Base-by-base conservation (phyloP, 2,888 invertebrate genomes). In the Linyphia triangularis region DNA sequence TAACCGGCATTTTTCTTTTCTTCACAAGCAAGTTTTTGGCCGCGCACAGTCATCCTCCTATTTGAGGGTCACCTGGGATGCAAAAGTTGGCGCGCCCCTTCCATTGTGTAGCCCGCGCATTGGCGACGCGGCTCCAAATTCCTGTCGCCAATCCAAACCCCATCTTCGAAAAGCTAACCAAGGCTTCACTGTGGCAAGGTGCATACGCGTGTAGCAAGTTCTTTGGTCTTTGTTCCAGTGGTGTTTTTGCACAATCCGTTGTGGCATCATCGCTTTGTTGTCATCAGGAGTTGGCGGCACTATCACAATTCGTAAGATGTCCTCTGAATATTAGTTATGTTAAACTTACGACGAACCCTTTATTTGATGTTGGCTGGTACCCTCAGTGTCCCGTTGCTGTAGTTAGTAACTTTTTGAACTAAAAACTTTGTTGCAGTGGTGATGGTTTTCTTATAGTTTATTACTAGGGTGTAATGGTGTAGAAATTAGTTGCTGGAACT, bases 81-180 rank as follows among this genome's bases (percentile, higher is more conserved):
- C n/a, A n/a, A n/a, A n/a, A n/a, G n/a, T 51, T 51, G 51, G 51
- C 51, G n/a, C 13, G 13, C 16, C 51, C 51, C 51, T 51, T 5
- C 51, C 51, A 51, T 51, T 51, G 51, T 51, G 16, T 3, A 16
- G 9, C 40, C 40, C 40, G 16, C 13, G 5, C 51, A 5, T 73
- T 73, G 73, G 73, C 73, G 73, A 30, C 26, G 59, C 59, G 73
- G 73, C 57, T 30, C 5, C 10, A 22, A 73, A 73, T 59, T 59
- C 28, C 22, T 22, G 59, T 67, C 83, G 83, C 83, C 83, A 84
- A 84, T 57, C 73, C 5, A 67, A 67, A 24, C 51, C 51, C 51
- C 5, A n/a, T 33, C 33, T 33, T 65, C n/a, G 26, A n/a, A 28
- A 65, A 65, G 22, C 65, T 33, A n/a, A 5, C n/a, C 51, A 0